Evolutionary conservation across 2,888 invertebrate genomes (phyloP), one percentile per base, ranked within the genome.

Genomic region (Bellardia bayeri): DNA sequence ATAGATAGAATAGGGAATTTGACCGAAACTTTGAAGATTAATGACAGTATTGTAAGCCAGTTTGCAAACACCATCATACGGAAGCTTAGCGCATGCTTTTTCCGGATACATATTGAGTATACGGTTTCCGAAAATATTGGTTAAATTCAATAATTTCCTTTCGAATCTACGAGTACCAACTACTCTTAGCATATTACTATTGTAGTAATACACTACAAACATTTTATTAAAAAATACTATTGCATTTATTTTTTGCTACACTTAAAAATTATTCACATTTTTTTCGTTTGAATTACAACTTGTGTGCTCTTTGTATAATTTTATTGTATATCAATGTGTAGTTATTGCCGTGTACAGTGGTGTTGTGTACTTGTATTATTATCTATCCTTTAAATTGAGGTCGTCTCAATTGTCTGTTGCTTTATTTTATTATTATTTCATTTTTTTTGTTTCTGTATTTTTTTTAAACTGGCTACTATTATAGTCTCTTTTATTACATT

Each of bases 331-430:
- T 45, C 33, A 56, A 63, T 72, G 63, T 68, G 54, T 42, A 56
- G 45, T 23, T 4, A n/a, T 30, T 37, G 51, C 11, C 30, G 61
- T 63, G 61, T 61, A 40, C 45, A 30, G 45, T 69, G 71, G 76
- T 78, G 56, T 64, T 83, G 49, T 56, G 23, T 68, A 45, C 54
- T 69, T 56, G 33, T 33, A 71, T 85, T 63, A 80, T 85, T 75
- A 85, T 75, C 85, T 85, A 81, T 81, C 72, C 84, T 87, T 81
- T 69, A 78, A 81, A 87, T 82, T 87, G 84, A 84, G 87, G 87
- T 87, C 87, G 84, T 82, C 78, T 84, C 84, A 85, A 85, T 82
- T 85, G 82, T 85, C 82, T 87, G 75, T 76, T 84, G 82, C 83
- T 86, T 84, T 74, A 87, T 74, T 87, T 84, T 68, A 71, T 79